These are phyloP conservation scores for Ferdinandea cuprea DNA, from an alignment of 2,888 invertebrate genomes.

Conservation along the genomic window DNA sequence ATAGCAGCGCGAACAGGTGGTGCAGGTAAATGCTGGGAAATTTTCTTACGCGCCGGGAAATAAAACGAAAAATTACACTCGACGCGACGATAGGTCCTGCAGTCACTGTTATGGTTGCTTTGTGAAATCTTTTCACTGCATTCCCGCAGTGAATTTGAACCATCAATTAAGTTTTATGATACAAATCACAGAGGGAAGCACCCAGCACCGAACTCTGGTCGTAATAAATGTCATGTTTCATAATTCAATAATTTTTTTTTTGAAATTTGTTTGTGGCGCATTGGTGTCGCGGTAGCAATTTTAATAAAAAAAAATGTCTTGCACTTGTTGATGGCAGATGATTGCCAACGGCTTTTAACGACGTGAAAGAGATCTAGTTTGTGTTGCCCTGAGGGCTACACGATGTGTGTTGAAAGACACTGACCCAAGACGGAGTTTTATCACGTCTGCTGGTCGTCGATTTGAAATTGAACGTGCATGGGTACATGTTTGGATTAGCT, in stretches of 20 bases:
- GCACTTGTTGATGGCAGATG: neutral
- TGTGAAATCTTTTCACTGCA: conserved; percentile 44
- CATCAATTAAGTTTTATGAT: conserved; percentile 61
- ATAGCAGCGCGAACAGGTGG: conserved; percentile 63
- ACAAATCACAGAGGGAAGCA: conserved; percentile 37
- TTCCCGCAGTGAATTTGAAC: conserved; percentile 41
- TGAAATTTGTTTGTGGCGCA: neutral
- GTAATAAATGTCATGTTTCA: conserved; percentile 56
- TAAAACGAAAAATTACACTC: neutral
- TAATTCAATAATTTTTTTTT: conserved; percentile 34
- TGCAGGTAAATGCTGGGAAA: neutral
- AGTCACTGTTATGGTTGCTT: conserved; percentile 60
- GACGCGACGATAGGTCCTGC: conserved; percentile 49
- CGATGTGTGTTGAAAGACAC: too few species aligned
- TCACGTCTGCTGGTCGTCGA: too few species aligned
- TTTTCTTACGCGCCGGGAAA: neutral
- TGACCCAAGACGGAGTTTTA: too few species aligned
- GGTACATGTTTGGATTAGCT: too few species aligned
- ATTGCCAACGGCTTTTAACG: too few species aligned
- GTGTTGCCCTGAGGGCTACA: too few species aligned
- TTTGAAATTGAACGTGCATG: too few species aligned
- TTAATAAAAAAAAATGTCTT: conserved; percentile 28
- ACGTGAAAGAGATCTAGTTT: too few species aligned
- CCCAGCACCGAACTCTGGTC: neutral
- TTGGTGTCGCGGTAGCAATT: conserved; percentile 25